These are phyloP conservation scores for Onthophagus taurus DNA, from an alignment of 1,140 invertebrate species.

Conservation along the genomic window DNA sequence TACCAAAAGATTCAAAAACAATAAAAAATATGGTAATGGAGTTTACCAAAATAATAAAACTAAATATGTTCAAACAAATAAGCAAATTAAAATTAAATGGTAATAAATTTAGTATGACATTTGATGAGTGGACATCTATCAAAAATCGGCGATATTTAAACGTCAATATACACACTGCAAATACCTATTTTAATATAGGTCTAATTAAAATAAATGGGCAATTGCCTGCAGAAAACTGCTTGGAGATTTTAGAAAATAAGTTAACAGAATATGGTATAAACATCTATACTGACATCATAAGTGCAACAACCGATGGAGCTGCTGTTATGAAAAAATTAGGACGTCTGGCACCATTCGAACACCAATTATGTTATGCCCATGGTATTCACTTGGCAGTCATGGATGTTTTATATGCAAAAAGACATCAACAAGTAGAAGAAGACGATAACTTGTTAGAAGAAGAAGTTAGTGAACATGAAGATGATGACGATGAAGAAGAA, in stretches of 20 bases:
- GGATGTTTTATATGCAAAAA: conserved; percentile 14
- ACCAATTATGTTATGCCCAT: conserved; percentile 7
- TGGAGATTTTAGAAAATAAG: conserved; percentile 12
- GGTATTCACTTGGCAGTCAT: conserved; percentile 18
- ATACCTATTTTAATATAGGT: not conserved
- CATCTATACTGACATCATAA: conserved; percentile 13
- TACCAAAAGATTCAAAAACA: too few relatives aligned
- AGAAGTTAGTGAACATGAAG: too few relatives aligned
- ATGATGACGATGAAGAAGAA: not conserved
- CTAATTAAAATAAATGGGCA: conserved; percentile 5
- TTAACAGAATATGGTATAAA: conserved; percentile 15
- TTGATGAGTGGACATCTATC: conserved; percentile 7
- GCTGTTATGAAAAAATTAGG: not conserved
- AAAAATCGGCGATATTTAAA: conserved; percentile 1
- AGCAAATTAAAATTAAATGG: not conserved
- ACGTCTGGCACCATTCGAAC: not conserved
- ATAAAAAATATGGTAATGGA: not conserved
- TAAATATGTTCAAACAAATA: conserved; percentile 2
- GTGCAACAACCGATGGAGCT: conserved; percentile 11
- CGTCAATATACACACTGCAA: not conserved
- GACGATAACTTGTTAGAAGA: not conserved
- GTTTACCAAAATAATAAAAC: not conserved
- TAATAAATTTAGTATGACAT: not conserved
- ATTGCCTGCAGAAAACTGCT: conserved; percentile 12
- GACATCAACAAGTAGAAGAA: not conserved